Conservation (phyloP, 2,888 invertebrate species). For the Mythimna lalbum region DNA sequence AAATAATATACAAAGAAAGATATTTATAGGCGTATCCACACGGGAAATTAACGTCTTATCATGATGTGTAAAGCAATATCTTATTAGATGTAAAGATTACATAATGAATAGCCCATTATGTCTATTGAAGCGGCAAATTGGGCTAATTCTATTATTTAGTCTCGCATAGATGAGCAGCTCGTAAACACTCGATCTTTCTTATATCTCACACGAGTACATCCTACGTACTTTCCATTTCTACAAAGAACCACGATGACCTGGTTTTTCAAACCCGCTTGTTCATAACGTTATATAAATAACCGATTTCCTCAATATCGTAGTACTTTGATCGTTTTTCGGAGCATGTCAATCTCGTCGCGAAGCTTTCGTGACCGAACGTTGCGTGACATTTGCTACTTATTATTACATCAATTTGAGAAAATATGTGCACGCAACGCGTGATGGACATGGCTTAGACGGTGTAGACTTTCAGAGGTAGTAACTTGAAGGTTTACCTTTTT, state of each 20-base stretch:
- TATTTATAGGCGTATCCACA: not conserved
- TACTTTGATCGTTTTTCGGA: constrained; percentile 56
- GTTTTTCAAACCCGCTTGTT: constrained; percentile 24
- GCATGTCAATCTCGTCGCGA: constrained; percentile 39
- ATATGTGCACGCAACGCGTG: constrained; percentile 49
- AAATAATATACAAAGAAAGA: not conserved
- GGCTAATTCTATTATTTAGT: constrained; percentile 42
- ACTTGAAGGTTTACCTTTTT: constrained; percentile 49
- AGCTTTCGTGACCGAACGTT: constrained; percentile 55
- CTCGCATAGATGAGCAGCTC: constrained; percentile 28
- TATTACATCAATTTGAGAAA: constrained; percentile 58
- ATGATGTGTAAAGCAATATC: constrained; percentile 23
- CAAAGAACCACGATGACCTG: constrained; percentile 40
- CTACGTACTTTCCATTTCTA: constrained; percentile 46
- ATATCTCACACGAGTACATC: constrained; percentile 17
- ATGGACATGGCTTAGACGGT: constrained; percentile 20
- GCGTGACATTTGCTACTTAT: constrained; percentile 57
- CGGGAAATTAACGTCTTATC: constrained; percentile 1
- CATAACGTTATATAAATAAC: constrained; percentile 56
- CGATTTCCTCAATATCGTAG: constrained; percentile 55
- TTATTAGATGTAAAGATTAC: constrained; percentile 32
- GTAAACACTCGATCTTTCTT: constrained; percentile 19
- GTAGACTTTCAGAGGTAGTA: constrained; percentile 14
- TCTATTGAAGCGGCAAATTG: constrained; percentile 49
- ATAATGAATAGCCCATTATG: constrained; percentile 34